Base-by-base conservation (phyloP, 2,113 vertebrate species). In the Rattus rattus region DNA sequence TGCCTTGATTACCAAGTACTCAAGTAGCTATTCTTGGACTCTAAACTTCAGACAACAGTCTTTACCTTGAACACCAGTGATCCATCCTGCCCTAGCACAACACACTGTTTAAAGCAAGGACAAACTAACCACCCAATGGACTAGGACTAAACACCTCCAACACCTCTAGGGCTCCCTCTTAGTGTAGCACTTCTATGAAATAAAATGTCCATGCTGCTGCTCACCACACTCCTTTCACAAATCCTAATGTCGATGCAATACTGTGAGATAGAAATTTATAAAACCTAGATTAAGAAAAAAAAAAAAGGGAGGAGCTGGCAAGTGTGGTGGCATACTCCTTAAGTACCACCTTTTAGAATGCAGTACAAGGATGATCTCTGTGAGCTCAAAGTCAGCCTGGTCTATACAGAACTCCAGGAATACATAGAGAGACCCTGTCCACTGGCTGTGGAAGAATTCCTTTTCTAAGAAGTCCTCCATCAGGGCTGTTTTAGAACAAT, bases 401-500 rank as follows among this genome's bases (percentile, higher is more conserved):
- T 65, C 56, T 61, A 84, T 8, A 67, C 30, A 7, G 33, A 49
- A 13, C 47, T 12, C 7, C 17, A 69, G 84, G n/a, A 43, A 19
- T 85, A 85, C 84, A 86, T 4, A 33, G 17, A 47, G 26, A 65
- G 36, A 84, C n/a, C 39, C 16, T 84, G 43, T 22, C 43, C 56
- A 56, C 39, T 30, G 14, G 16, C 93, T 36, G 36, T 81, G 28
- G 43, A 92, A 90, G 36, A 49, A 65, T 33, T 69, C 92, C 19
- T 95, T 70, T 70, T 75, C 72, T 65, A 84, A 61, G 30, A 90
- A 79, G 36, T 47, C 94, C n/a, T 90, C 67, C 43, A 81, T 69
- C n/a, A 56, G 47, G 91, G 67, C 89, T 33, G n/a, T 79, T 94
- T 83, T 86, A 81, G 76, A 92, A 95, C 26, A 65, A 90, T 33